Percentiles rank a stretch among this genome's conserved stretches.
Evolutionary conservation across 1,140 invertebrate species (phyloP).

Genomic region (Drosophila arawakana): DNA sequence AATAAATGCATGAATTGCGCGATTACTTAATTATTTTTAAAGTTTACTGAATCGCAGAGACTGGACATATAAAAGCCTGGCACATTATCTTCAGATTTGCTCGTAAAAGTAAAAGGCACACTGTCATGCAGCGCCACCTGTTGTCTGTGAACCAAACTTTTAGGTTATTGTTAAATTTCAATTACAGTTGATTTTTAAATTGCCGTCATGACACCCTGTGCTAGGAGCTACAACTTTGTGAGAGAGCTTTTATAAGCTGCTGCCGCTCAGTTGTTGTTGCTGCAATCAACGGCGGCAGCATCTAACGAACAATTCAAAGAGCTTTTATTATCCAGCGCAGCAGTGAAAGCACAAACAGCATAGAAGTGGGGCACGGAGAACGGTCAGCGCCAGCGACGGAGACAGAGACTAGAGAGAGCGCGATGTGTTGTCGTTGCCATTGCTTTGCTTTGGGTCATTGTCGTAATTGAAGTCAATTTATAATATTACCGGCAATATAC

Average conservation of each 20-base stretch:
- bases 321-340: conserved; percentile 66
- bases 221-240: conserved; percentile 27
- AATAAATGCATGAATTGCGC: background rate
- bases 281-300: conserved; percentile 25
- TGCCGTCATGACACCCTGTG: conserved; percentile 19
- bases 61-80: too few species aligned
- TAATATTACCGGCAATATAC: conserved; percentile 14
- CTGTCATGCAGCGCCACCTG: too few species aligned
- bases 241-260: conserved; percentile 15
- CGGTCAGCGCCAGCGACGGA: background rate
- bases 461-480: background rate
- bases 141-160: too few species aligned
- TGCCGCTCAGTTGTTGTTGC: background rate
- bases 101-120: too few species aligned
- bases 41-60: too few species aligned
- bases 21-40: too few species aligned
- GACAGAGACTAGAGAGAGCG: too few species aligned
- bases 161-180: too few species aligned
- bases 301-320: conserved; percentile 13
- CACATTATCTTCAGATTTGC: too few species aligned
- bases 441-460: conserved; percentile 16
- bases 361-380: conserved; percentile 9
- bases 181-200: too few species aligned
- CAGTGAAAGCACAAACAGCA: conserved; percentile 39
- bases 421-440: conserved; percentile 28